phyloP scores from a whole-genome alignment of 2,888 invertebrate species.

The Epistrophe grossulariae region DNA sequence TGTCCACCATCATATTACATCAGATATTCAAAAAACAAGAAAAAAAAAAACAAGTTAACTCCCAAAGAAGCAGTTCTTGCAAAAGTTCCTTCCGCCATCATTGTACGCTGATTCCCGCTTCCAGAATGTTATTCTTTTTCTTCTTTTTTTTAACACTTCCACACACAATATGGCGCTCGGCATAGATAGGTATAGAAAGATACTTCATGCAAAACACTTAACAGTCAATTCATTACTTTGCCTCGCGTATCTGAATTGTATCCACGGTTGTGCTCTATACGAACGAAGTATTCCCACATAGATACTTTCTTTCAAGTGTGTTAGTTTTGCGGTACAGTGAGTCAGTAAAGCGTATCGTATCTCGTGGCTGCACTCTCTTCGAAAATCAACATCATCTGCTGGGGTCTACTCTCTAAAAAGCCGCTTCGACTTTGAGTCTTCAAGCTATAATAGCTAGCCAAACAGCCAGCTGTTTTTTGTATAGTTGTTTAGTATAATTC shows the following conservation, averaged over 20 bases:
- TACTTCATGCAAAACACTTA: slow-evolving; percentile 60
- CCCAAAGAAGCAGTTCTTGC: slow-evolving; percentile 67
- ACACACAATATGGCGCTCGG: slow-evolving; percentile 47
- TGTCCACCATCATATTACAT: slow-evolving; percentile 64
- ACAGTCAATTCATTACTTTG: slow-evolving; percentile 63
- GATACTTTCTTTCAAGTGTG: slow-evolving; percentile 32
- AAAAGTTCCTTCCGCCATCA: slow-evolving; percentile 73
- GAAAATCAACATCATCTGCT: slow-evolving; percentile 49
- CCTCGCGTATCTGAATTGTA: not conserved
- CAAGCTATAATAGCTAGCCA: slow-evolving; percentile 32
- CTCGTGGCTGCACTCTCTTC: slow-evolving; percentile 53
- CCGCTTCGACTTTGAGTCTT: slow-evolving; percentile 15
- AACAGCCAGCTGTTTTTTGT: slow-evolving; percentile 68
- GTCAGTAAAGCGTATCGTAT: slow-evolving; percentile 82
- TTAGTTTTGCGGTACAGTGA: slow-evolving; percentile 78
- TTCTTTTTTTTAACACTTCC: slow-evolving; percentile 15
- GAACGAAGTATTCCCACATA: not conserved
- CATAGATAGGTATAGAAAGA: slow-evolving; percentile 18
- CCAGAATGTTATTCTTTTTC: slow-evolving; percentile 31
- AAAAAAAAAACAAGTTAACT: slow-evolving; percentile 11
- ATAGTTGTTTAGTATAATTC: slow-evolving; percentile 53
- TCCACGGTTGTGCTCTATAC: not conserved
- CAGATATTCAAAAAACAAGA: slow-evolving; percentile 31
- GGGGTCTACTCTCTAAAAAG: slow-evolving; percentile 22
- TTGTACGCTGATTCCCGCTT: slow-evolving; percentile 48